Evolutionary conservation across 2,113 vertebrate species (phyloP).

Genomic region (Chaenocephalus aceratus): DNA sequence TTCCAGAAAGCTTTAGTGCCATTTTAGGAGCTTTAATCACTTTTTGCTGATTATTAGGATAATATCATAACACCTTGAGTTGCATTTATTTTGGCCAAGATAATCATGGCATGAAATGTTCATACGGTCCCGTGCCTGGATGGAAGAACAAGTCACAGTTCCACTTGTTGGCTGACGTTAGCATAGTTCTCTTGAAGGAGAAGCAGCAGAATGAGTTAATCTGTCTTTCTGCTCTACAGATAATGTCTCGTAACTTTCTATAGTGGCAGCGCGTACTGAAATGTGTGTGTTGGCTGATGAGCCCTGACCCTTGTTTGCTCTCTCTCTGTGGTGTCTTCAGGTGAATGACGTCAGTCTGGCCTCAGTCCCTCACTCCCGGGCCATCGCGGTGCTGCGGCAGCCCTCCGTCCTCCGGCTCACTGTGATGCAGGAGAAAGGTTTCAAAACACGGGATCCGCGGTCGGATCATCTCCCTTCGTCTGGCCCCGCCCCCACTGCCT

Average conservation of each 20-base stretch:
- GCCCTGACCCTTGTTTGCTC: slow-evolving; percentile 2
- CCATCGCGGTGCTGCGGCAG: slow-evolving; percentile 86
- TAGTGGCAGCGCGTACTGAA: background rate
- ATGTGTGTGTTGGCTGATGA: slow-evolving; percentile 1
- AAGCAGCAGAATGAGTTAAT: background rate
- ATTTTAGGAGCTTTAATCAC: too few species aligned
- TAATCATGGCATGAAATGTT: too few species aligned
- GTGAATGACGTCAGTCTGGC: slow-evolving; percentile 91
- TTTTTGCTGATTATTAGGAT: too few species aligned
- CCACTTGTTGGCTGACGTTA: too few species aligned
- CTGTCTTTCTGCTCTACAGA: background rate
- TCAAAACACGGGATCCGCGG: slow-evolving; percentile 81
- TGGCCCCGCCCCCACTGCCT: slow-evolving; percentile 8
- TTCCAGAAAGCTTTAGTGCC: too few species aligned
- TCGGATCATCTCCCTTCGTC: slow-evolving; percentile 70
- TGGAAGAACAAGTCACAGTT: too few species aligned
- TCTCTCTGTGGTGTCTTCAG: slow-evolving; percentile 70
- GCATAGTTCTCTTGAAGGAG: background rate
- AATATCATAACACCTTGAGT: too few species aligned
- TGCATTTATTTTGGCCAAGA: too few species aligned
- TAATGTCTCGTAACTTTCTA: slow-evolving; percentile 1
- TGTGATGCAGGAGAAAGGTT: slow-evolving; percentile 94
- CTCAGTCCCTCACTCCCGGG: slow-evolving; percentile 87
- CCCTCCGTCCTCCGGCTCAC: slow-evolving; percentile 86
- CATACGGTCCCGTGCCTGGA: too few species aligned